Evolutionary conservation across 1,140 invertebrate genomes (phyloP).

Genomic region (Potamilus streckersoni): DNA sequence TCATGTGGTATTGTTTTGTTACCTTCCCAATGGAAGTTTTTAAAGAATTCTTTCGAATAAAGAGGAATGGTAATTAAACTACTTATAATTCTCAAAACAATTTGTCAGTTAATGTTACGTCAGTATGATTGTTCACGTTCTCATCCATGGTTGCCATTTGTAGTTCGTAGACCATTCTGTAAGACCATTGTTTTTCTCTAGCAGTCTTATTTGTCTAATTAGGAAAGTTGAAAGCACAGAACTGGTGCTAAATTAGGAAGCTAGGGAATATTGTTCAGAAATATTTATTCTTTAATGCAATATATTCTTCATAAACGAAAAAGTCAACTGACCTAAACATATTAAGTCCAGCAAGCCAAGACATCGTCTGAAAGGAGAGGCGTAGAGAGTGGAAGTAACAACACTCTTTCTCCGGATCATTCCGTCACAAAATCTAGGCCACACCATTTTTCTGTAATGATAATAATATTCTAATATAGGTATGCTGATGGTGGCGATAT

Average conservation of each 20-base stretch:
- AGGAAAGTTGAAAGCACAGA: no score
- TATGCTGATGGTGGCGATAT: no score
- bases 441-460: background rate
- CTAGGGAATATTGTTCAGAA: no score
- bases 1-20: no score
- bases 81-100: background rate
- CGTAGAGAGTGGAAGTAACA: conserved; percentile 40
- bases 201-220: no score
- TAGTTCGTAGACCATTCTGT: background rate
- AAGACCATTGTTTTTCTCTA: background rate
- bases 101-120: no score
- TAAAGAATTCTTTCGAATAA: background rate
- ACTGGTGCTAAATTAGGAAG: no score
- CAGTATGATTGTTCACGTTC: no score
- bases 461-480: no score
- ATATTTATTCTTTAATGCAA: background rate
- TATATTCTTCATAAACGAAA: background rate
- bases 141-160: no score
- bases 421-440: conserved; percentile 19
- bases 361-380: conserved; percentile 44
- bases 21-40: no score
- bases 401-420: conserved; percentile 46
- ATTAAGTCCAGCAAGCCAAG: conserved; percentile 53
- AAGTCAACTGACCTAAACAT: conserved; percentile 47
- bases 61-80: background rate